Base-by-base conservation (phyloP, 2,113 vertebrate genomes). In the Dipodomys merriami region DNA sequence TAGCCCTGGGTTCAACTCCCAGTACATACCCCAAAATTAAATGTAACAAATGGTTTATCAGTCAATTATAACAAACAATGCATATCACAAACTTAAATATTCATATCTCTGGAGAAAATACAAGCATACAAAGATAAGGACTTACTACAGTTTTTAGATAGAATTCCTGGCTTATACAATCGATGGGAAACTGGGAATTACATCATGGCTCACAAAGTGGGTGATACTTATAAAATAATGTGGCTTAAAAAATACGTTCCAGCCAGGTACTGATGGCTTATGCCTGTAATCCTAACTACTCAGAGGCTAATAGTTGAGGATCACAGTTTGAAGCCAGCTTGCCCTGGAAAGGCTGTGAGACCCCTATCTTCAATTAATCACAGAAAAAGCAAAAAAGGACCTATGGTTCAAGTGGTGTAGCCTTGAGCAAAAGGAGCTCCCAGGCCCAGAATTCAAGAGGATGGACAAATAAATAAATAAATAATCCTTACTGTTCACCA, bases 11-110 rank as follows among this genome's bases (percentile, higher is more conserved):
- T 57, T 57, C 53, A 57, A 57, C 15, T 57, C 15, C 53, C 53
- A 57, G 15, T 57, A 57, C 15, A 16, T 18, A 11, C 53, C 53
- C 12, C 53, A 85, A 92, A 91, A 23, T 73, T 68, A 91, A 65
- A 86, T 65, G 12, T 69, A 86, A 39, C 62, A 91, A 91, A 94
- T 57, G 4, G 16, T 79, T 90, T 39, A 86, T 76, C 19, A 68
- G 57, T 94, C 49, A 80, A 76, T 15, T 62, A 76, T 7, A 79
- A 67, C 39, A 95, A 90, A 79, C 19, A 96, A 64, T 67, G 15
- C 60, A 29, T 73, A 30, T 74, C n/a, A 91, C 89, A 69, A 64
- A 84, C 44, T 35, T 68, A 1, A 44, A 84, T 64, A 72, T 81
- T 44, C 33, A 84, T 4, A n/a, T 81, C 27, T 16, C 57, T 82